These are phyloP conservation scores for Etia nguti DNA, from an alignment of 2,113 vertebrate species.

Conservation along the genomic window DNA sequence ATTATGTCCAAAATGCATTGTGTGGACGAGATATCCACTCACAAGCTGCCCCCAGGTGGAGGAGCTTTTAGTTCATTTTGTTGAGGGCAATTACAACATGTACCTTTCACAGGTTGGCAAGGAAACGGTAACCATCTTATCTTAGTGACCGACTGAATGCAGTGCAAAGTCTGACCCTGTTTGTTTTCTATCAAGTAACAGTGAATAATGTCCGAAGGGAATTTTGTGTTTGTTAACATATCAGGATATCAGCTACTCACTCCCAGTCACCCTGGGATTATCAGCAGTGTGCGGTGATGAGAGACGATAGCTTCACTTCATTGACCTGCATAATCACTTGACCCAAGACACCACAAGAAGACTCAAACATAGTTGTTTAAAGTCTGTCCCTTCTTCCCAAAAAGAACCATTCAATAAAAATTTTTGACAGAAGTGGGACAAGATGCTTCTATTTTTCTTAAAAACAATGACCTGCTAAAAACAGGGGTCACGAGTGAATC, in stretches of 20 bases:
- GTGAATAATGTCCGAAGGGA: not conserved
- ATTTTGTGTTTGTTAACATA: not conserved
- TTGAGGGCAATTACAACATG: not conserved
- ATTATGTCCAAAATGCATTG: too few relatives aligned
- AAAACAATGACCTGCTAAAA: not conserved
- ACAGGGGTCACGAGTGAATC: not conserved
- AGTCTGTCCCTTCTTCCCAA: not conserved
- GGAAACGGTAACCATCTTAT: not conserved
- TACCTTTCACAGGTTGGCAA: not conserved
- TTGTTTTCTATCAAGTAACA: not conserved
- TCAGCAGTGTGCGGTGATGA: not conserved
- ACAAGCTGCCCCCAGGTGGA: not conserved
- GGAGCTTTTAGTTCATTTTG: not conserved
- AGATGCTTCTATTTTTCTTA: not conserved
- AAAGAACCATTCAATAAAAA: not conserved
- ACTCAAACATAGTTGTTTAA: accelerated
- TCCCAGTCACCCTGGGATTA: not conserved
- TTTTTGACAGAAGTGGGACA: not conserved
- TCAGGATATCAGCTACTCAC: not conserved
- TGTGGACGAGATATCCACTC: not conserved
- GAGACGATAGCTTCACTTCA: not conserved
- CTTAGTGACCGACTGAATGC: not conserved
- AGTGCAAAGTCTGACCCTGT: not conserved
- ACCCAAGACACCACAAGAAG: not conserved
- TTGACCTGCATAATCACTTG: not conserved